Conservation (phyloP, 2,113 vertebrate genomes). For the Engystomops pustulosus region DNA sequence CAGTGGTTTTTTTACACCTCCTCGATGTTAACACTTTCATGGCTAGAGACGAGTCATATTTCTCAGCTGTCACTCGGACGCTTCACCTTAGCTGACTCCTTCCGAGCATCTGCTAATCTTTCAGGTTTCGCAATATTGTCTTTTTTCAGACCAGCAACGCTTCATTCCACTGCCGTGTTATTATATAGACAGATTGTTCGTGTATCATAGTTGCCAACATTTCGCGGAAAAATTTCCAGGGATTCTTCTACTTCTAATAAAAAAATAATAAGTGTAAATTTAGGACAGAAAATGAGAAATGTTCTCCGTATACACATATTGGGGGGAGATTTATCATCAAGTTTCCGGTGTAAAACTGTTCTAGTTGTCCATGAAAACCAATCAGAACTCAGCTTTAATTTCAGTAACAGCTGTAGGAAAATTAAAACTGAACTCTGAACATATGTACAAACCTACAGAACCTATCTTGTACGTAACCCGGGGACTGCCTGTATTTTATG, state of each 20-base stretch:
- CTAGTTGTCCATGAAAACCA: too few species aligned
- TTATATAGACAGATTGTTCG: conserved; percentile 23
- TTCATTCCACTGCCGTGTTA: conserved; percentile 38
- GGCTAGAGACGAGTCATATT: neutral
- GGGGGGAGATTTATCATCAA: too few species aligned
- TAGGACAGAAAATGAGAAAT: neutral
- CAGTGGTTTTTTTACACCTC: conserved; percentile 33
- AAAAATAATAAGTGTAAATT: neutral
- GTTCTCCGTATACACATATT: neutral
- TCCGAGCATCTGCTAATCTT: conserved; percentile 54
- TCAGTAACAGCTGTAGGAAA: too few species aligned
- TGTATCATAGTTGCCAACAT: conserved; percentile 13
- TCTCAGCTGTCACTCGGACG: conserved; percentile 8
- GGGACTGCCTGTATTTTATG: too few species aligned
- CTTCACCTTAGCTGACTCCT: conserved; percentile 56
- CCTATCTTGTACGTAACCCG: too few species aligned
- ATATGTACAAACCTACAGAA: too few species aligned
- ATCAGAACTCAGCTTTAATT: too few species aligned
- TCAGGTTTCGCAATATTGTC: conserved; percentile 56
- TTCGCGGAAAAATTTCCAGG: neutral
- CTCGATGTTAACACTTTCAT: conserved; percentile 40
- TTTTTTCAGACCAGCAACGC: conserved; percentile 36
- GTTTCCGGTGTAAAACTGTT: too few species aligned
- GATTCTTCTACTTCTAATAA: neutral
- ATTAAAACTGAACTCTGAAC: too few species aligned